phyloP scores from a whole-genome alignment of 2,888 invertebrate species.

The Caenorhabditis zanzibari region DNA sequence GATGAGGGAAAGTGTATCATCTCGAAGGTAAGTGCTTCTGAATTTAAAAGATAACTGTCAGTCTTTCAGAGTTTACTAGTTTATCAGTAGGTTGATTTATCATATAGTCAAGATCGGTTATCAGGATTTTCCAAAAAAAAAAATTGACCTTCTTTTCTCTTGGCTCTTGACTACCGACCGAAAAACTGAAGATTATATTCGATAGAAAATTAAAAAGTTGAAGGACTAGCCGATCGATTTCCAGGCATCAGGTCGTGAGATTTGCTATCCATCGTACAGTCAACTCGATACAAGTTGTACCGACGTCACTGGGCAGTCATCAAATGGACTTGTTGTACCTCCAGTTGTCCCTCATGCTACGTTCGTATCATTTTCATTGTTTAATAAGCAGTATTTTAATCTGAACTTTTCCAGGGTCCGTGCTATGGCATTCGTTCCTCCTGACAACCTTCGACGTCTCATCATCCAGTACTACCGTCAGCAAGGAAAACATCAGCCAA shows the following conservation, averaged over 20 bases:
- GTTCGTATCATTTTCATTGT: slow-evolving; percentile 66
- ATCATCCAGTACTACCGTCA: slow-evolving; percentile 83
- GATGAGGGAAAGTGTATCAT: slow-evolving; percentile 80
- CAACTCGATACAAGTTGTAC: slow-evolving; percentile 82
- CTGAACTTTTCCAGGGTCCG: slow-evolving; percentile 76
- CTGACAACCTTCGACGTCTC: slow-evolving; percentile 81
- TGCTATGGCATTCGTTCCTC: slow-evolving; percentile 83
- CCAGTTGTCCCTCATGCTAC: slow-evolving; percentile 82
- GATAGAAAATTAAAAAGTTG: too few relatives aligned
- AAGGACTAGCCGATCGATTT: too few relatives aligned
- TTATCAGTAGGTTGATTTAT: too few relatives aligned
- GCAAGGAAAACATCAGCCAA: slow-evolving; percentile 78
- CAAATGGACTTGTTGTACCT: slow-evolving; percentile 77
- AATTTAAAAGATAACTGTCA: neutral
- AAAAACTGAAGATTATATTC: too few relatives aligned
- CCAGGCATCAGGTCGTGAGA: slow-evolving; percentile 74
- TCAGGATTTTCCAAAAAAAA: too few relatives aligned
- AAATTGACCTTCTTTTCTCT: too few relatives aligned
- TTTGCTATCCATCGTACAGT: slow-evolving; percentile 82
- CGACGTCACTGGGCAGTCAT: slow-evolving; percentile 75
- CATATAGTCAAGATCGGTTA: too few relatives aligned
- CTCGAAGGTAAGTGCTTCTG: slow-evolving; percentile 68
- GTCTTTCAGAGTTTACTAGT: too few relatives aligned
- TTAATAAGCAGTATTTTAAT: neutral
- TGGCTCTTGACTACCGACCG: too few relatives aligned